Conservation (phyloP, 2,797 vertebrate genomes). For the Falco peregrinus region DNA sequence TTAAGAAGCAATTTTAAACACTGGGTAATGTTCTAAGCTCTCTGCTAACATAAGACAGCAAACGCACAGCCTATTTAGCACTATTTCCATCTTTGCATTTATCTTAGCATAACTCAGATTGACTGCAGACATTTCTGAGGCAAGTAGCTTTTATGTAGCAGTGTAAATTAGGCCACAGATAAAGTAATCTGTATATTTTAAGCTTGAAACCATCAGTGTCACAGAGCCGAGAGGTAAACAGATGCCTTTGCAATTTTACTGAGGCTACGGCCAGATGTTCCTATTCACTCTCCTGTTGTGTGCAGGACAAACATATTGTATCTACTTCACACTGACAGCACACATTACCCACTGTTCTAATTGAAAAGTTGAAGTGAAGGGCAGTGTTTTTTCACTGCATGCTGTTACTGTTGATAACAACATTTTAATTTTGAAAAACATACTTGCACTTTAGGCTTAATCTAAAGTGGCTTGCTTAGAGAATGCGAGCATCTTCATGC, state of each 20-base stretch:
- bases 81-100: conserved; percentile 36
- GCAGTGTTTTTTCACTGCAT: conserved; percentile 69
- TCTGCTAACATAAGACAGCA: conserved; percentile 25
- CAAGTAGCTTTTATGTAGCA: conserved; percentile 72
- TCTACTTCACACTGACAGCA: conserved; percentile 82
- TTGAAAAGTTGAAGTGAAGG: conserved; percentile 77
- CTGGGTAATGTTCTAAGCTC: background rate
- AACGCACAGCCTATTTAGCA: background rate
- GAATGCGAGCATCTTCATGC: background rate
- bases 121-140: conserved; percentile 69
- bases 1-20: conserved; percentile 30
- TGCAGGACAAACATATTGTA: conserved; percentile 81
- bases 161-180: conserved; percentile 86
- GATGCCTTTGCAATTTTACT: conserved; percentile 84
- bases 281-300: conserved; percentile 75
- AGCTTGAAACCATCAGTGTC: conserved; percentile 90
- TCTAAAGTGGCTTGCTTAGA: conserved; percentile 38
- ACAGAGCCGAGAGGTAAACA: conserved; percentile 88
- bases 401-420: conserved; percentile 60
- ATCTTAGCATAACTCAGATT: conserved; percentile 39
- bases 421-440: conserved; percentile 68
- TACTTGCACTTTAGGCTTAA: conserved; percentile 39
- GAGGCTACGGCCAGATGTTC: conserved; percentile 86
- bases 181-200: conserved; percentile 81
- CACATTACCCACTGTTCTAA: conserved; percentile 78